Evolutionary conservation across 2,113 vertebrate species (phyloP), one percentile per base, ranked within the genome.

Genomic region (Odontophorus gujanensis): DNA sequence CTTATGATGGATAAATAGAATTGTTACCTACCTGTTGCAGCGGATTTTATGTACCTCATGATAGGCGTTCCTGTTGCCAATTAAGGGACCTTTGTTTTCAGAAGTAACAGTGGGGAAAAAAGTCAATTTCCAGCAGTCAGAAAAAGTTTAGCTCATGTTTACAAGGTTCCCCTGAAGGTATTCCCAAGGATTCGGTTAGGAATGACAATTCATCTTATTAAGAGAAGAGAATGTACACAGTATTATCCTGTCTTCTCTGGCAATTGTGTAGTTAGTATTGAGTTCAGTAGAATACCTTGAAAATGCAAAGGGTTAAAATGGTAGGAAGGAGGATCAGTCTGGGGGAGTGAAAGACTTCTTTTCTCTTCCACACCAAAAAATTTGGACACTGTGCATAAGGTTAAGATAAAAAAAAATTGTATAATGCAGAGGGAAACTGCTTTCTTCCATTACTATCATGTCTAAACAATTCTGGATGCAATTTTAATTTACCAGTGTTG

Each of bases 391-490:
- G 55, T 62, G 42, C 57, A 25, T 88, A 85, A 87, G 30, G 47
- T 47, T 71, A 71, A 86, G 81, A 72, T 92, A 81, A 80, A 93
- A 50, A 50, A 50, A n/a, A 93, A 81, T 8, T 26, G 32, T 59
- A 53, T 72, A 32, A 83, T 62, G n/a, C 82, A 92, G 90, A 88
- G 87, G 85, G 92, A 90, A 91, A 65, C 30, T 12, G 57, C 84
- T 95, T 92, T 91, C 79, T 87, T 88, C 47, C 51, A 50, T 65
- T 89, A 51, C 75, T 95, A 75, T 92, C 87, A 88, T 84, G 65
- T 96, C 94, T 95, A 96, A 95, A 96, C 80, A 95, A 75, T 92
- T 95, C 93, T 97, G 94, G 94, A 94, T 92, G 13, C 76, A 95
- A 90, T 95, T 96, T 95, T 77, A 87, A 78, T 85, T 95, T 95